phyloP scores from a whole-genome alignment of 1,140 invertebrate genomes.

The Drosophila leontia region DNA sequence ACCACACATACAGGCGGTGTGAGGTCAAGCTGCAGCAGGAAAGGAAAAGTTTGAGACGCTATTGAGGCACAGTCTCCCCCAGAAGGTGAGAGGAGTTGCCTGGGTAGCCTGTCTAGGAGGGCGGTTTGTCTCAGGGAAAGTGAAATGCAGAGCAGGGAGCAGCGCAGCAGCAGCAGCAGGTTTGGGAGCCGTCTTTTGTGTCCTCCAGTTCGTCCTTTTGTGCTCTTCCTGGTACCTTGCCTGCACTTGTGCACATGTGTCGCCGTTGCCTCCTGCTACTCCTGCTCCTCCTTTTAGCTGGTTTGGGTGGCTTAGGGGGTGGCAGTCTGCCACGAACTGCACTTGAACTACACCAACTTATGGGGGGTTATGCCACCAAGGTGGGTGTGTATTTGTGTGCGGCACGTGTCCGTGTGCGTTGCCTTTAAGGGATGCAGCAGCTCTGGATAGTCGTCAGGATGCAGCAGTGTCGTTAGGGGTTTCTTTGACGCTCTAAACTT shows the following conservation, averaged over 20 bases:
- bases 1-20: constrained; percentile 1
- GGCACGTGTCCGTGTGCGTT: constrained; percentile 1
- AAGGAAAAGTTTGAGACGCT: constrained; percentile 70
- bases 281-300: neutral
- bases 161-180: constrained; percentile 5
- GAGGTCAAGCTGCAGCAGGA: constrained; percentile 29
- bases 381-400: neutral
- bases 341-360: constrained; percentile 74
- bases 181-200: constrained; percentile 49
- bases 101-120: neutral
- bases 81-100: neutral
- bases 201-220: constrained; percentile 41
- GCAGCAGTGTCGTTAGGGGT: constrained; percentile 61
- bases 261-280: constrained; percentile 14
- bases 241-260: constrained; percentile 76
- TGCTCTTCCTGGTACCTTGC: constrained; percentile 26
- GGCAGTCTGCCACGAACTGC: constrained; percentile 27
- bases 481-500: constrained; percentile 39
- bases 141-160: constrained; percentile 59
- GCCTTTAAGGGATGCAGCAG: constrained; percentile 71
- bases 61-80: constrained; percentile 48
- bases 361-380: neutral
- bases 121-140: constrained; percentile 53
- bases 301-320: neutral
- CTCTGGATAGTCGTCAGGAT: constrained; percentile 38